phyloP scores from a whole-genome alignment of 2,797 vertebrate species.

The Limosa lapponica region DNA sequence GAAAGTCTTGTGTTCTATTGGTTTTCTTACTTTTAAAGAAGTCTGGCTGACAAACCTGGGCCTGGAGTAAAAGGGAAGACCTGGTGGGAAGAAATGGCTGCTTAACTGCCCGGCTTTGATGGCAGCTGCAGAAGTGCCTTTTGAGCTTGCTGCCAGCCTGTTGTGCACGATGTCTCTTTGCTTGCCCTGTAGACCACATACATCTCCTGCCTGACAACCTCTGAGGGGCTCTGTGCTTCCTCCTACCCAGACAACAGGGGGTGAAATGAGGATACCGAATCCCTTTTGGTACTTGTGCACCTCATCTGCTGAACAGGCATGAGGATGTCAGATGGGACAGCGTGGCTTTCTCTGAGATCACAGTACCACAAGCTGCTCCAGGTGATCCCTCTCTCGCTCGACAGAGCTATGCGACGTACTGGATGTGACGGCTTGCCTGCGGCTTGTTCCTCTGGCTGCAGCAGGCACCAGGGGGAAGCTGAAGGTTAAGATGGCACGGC shows the following conservation, averaged over 20 bases:
- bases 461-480: neutral
- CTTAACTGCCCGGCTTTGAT: neutral
- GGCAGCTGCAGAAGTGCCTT: neutral
- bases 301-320: neutral
- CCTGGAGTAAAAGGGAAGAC: neutral
- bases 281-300: neutral
- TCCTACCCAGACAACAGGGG: neutral
- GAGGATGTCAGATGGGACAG: neutral
- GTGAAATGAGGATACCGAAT: neutral
- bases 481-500: neutral
- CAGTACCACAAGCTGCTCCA: neutral
- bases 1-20: neutral
- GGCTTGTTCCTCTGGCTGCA: neutral
- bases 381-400: neutral
- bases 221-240: neutral
- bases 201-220: neutral
- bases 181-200: neutral
- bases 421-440: neutral
- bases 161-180: neutral
- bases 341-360: neutral
- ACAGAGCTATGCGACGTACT: fast-evolving
- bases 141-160: neutral
- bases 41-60: neutral
- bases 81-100: neutral
- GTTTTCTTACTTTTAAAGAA: neutral